Percentiles rank a stretch among this genome's conserved stretches.
phyloP scores from a whole-genome alignment of 1,140 invertebrate genomes.

The Tribolium castaneum region DNA sequence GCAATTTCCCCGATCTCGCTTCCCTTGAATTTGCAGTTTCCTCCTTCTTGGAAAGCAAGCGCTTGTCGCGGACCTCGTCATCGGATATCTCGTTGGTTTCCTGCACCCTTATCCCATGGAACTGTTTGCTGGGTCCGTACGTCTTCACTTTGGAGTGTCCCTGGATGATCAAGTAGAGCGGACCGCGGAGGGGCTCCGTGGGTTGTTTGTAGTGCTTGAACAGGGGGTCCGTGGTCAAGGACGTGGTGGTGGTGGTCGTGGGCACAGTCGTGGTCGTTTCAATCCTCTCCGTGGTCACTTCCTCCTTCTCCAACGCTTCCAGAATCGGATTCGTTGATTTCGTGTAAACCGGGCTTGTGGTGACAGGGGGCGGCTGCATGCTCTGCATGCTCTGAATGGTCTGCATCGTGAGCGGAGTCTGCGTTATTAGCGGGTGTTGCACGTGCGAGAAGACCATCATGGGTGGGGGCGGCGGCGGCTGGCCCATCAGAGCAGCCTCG shows the following conservation, averaged over 20 bases:
- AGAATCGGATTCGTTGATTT: slow-evolving; percentile 45
- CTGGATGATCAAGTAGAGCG: slow-evolving; percentile 83
- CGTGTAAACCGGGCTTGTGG: slow-evolving; percentile 47
- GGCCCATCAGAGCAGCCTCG: slow-evolving; percentile 52
- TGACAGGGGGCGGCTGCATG: slow-evolving; percentile 60
- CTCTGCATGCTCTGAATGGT: slow-evolving; percentile 60
- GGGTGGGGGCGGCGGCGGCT: slow-evolving; percentile 5
- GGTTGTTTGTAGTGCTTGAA: slow-evolving; percentile 75
- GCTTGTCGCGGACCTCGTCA: slow-evolving; percentile 62
- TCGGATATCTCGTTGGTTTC: slow-evolving; percentile 68
- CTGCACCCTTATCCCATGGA: slow-evolving; percentile 63
- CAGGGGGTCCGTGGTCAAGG: slow-evolving; percentile 67
- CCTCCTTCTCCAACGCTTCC: slow-evolving; percentile 39
- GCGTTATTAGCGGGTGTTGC: slow-evolving; percentile 27
- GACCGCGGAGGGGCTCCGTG: slow-evolving; percentile 70
- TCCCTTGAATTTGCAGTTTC: slow-evolving; percentile 51
- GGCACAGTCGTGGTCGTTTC: slow-evolving; percentile 55
- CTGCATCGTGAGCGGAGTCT: slow-evolving; percentile 57
- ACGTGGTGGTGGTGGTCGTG: slow-evolving; percentile 62
- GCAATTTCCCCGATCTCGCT: slow-evolving; percentile 56
- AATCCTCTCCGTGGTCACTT: slow-evolving; percentile 42
- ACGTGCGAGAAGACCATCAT: slow-evolving; percentile 45
- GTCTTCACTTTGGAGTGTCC: slow-evolving; percentile 87
- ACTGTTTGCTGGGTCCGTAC: slow-evolving; percentile 74
- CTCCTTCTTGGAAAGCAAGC: slow-evolving; percentile 65